Base-by-base conservation (phyloP, 2,113 vertebrate genomes). In the Sorex fumeus region DNA sequence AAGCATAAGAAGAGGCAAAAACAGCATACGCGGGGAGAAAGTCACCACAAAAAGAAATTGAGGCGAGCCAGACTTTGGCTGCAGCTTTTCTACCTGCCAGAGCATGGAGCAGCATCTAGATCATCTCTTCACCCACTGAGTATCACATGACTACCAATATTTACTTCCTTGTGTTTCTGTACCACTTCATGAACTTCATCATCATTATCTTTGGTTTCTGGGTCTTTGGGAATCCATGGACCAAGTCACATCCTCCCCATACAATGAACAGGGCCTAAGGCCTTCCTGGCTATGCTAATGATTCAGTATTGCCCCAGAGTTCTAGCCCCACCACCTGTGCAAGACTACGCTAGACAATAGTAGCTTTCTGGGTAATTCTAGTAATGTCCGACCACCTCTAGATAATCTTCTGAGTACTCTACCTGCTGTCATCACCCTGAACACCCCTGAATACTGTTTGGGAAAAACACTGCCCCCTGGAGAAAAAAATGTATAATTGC, bases 201-300 rank as follows among this genome's bases (percentile, higher is more conserved):
- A 98, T 99, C 97, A 98, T 99, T 30, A 93, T 99, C 91, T 99
- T 99, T 0, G 99, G 99, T 3, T 99, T 99, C 96, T 99, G 99
- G 99, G 99, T 99, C 45, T 99, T 99, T 32, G 99, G 99, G 98
- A 99, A 98, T 98, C 98, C 57, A 23, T 21, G 21, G 57, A 60
- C 6, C 16, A 19, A 21, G 6, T 60, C 57, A 60, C 21, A 23
- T 60, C 6, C 18, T 60, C 57, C 6, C 21, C 16, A 18, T 57
- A 16, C 13, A 57, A 57, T 57, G 19, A 99, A 6, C 45, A 10
- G 47, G 47, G 47, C 40, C 40, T 40, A 40, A 40, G 40, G 40
- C 40, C 40, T 40, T 99, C 97, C 98, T 99, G 85, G 98, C 99
- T 64, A 99, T 99, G 99, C 95, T 99, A 91, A 98, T 99, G 86